These are phyloP conservation scores for Tolmerus cingulatus DNA, from an alignment of 2,888 invertebrate genomes.

Conservation along the genomic window DNA sequence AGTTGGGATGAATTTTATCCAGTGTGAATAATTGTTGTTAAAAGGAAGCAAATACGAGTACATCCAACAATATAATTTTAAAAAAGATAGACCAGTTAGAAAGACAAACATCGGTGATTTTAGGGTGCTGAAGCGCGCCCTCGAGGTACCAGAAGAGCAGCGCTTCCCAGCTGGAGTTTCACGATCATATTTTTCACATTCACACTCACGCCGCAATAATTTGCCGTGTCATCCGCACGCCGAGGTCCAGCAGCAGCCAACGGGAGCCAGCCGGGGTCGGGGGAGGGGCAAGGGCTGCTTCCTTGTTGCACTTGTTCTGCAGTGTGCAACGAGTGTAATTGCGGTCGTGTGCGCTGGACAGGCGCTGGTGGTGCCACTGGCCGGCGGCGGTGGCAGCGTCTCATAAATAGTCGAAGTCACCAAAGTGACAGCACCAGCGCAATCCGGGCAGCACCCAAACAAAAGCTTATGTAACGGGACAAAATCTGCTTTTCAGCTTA, in stretches of 20 bases:
- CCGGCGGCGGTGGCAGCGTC: constrained; percentile 39
- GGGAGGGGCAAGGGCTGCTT: not conserved
- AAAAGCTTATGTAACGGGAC: constrained; percentile 47
- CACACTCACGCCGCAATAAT: constrained; percentile 9
- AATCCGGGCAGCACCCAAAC: constrained; percentile 45
- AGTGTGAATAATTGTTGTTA: no score
- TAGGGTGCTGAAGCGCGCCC: not conserved
- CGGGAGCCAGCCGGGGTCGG: not conserved
- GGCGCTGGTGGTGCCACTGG: not conserved
- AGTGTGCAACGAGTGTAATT: not conserved
- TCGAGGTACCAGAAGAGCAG: not conserved
- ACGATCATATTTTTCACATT: not conserved
- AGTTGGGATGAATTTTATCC: no score
- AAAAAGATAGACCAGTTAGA: no score
- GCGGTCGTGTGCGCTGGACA: not conserved
- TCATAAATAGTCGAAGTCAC: constrained; percentile 46
- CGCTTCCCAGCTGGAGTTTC: not conserved
- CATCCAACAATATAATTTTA: no score
- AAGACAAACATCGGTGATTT: not conserved
- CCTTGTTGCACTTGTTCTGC: not conserved
- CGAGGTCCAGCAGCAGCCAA: not conserved
- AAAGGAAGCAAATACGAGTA: no score
- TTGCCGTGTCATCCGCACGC: not conserved
- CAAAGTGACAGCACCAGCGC: constrained; percentile 45
- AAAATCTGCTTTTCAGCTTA: constrained; percentile 42